These are phyloP conservation scores for Falcaria lacertinaria DNA, from an alignment of 2,888 invertebrate genomes.

Conservation along the genomic window DNA sequence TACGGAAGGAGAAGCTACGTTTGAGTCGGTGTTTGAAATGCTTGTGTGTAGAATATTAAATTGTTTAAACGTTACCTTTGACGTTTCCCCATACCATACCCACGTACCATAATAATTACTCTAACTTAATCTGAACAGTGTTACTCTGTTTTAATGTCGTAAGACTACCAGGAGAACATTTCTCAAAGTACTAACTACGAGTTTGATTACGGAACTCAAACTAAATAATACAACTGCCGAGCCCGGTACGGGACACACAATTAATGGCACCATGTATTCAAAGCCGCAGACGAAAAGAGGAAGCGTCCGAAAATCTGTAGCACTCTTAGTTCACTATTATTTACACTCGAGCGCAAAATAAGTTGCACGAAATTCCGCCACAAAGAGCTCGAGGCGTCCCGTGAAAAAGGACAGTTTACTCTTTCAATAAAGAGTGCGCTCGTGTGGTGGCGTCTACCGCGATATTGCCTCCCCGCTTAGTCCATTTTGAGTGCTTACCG, in stretches of 20 bases:
- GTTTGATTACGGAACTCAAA: slow-evolving; percentile 37
- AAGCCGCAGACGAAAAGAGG: slow-evolving; percentile 47
- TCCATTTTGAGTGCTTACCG: slow-evolving; percentile 69
- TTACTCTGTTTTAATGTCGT: slow-evolving; percentile 45
- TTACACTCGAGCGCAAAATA: slow-evolving; percentile 63
- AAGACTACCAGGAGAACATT: slow-evolving; percentile 30
- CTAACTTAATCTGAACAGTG: slow-evolving; percentile 58
- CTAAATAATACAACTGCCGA: slow-evolving; percentile 37
- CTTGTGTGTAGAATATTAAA: slow-evolving; percentile 78
- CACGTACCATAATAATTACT: slow-evolving; percentile 67
- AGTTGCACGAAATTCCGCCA: slow-evolving; percentile 66
- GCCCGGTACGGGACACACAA: slow-evolving; percentile 33
- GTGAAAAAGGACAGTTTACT: slow-evolving; percentile 76
- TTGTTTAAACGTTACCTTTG: slow-evolving; percentile 76
- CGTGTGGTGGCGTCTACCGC: slow-evolving; percentile 49
- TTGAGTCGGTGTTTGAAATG: slow-evolving; percentile 74
- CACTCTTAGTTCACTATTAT: slow-evolving; percentile 62
- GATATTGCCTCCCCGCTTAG: slow-evolving; percentile 65
- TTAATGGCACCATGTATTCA: slow-evolving; percentile 46
- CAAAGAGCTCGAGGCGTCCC: slow-evolving; percentile 65
- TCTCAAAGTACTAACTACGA: slow-evolving; percentile 22
- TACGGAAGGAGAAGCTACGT: slow-evolving; percentile 69
- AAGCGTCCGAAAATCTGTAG: slow-evolving; percentile 51
- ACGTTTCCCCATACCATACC: slow-evolving; percentile 53
- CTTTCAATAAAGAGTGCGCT: slow-evolving; percentile 70